These are phyloP conservation scores for Daktulosphaira vitifoliae DNA, from an alignment of 1,140 invertebrate species.

Conservation along the genomic window DNA sequence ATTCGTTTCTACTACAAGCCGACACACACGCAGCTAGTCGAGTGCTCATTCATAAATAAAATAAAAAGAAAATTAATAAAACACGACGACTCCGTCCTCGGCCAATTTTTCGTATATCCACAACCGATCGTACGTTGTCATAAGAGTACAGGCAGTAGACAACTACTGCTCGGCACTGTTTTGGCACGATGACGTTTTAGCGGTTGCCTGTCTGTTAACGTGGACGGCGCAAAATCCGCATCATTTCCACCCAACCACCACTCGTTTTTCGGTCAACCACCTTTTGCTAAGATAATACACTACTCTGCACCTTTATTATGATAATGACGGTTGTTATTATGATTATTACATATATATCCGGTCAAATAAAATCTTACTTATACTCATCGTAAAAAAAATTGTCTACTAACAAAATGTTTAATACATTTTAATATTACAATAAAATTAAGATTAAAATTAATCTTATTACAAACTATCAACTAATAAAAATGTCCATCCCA, in stretches of 20 bases:
- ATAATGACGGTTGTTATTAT: no score
- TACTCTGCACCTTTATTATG: no score
- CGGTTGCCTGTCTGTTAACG: slow-evolving; percentile 29
- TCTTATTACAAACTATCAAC: no score
- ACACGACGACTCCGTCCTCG: background rate
- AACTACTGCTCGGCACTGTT: slow-evolving; percentile 16
- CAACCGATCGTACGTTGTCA: background rate
- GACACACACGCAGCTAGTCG: background rate
- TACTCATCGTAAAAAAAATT: no score
- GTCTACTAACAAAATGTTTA: no score
- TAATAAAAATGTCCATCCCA: no score
- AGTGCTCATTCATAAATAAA: background rate
- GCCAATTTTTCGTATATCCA: background rate
- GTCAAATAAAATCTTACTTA: no score
- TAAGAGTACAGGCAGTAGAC: background rate
- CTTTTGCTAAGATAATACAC: no score
- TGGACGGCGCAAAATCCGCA: slow-evolving; percentile 33
- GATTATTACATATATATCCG: no score
- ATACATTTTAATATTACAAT: no score
- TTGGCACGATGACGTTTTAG: slow-evolving; percentile 23
- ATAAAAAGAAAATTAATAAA: background rate
- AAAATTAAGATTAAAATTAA: no score
- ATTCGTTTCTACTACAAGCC: background rate
- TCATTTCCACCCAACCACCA: slow-evolving; percentile 11
- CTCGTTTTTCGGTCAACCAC: background rate